A percentile compares a stretch with the other conserved stretches of the same genome.
Conservation (phyloP, 2,888 invertebrate genomes). For the Diaperis boleti region DNA sequence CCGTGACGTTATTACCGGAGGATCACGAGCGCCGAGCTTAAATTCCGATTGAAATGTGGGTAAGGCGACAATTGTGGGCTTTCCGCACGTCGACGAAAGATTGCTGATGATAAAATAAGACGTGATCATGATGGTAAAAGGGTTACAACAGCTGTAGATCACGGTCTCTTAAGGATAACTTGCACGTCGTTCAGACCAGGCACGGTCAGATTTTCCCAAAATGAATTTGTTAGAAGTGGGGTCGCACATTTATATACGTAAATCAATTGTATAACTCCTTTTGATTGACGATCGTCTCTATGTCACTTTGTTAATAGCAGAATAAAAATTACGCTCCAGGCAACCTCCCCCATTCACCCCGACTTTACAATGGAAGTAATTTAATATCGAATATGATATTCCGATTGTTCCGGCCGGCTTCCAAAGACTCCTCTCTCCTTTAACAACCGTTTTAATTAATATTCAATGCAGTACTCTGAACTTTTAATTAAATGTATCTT, state of each 20-base stretch:
- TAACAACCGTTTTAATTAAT: constrained; percentile 56
- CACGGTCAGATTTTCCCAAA: constrained; percentile 12
- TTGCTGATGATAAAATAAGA: constrained; percentile 23
- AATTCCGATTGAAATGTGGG: constrained; percentile 24
- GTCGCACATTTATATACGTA: too few species aligned
- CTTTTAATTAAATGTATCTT: constrained; percentile 58
- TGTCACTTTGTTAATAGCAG: too few species aligned
- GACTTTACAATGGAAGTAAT: constrained; percentile 48
- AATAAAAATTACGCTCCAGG: too few species aligned
- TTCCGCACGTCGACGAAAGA: constrained; percentile 18
- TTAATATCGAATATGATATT: constrained; percentile 45
- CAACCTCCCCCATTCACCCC: too few species aligned
- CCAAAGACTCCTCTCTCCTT: constrained; percentile 35
- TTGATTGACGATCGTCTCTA: too few species aligned
- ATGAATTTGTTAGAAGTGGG: constrained; percentile 16
- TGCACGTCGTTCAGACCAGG: constrained; percentile 4
- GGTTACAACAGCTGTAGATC: constrained; percentile 28
- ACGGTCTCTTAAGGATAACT: constrained; percentile 7
- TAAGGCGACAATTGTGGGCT: constrained; percentile 14
- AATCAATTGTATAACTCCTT: too few species aligned
- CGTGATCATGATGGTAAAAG: constrained; percentile 25
- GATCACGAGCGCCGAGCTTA: constrained; percentile 3
- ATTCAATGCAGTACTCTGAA: constrained; percentile 53
- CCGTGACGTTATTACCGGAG: constrained; percentile 21
- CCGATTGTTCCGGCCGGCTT: constrained; percentile 40